phyloP scores from a whole-genome alignment of 2,113 vertebrate genomes.

The Salvelinus sp. region DNA sequence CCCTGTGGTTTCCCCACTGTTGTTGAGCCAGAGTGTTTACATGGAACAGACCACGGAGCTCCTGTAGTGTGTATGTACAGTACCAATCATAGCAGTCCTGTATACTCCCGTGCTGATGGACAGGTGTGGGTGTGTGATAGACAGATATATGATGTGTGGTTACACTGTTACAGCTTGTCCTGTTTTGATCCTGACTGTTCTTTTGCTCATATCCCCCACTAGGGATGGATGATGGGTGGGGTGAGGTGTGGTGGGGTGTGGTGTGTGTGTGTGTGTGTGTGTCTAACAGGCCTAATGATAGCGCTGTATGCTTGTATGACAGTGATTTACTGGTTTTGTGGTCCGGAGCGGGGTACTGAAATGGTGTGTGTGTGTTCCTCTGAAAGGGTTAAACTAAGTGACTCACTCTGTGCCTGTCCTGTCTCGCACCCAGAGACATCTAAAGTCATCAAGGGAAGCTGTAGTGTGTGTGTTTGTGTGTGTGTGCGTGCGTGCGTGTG shows the following conservation, averaged over 20 bases:
- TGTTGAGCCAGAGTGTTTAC: no score
- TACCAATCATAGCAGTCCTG: not conserved
- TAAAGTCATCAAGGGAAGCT: not conserved
- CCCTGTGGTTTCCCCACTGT: no score
- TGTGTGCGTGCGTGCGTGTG: no score
- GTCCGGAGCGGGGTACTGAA: not conserved
- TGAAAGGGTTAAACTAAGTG: constrained; percentile 2
- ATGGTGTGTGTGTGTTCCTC: not conserved
- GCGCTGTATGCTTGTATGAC: not conserved
- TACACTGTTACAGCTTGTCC: not conserved
- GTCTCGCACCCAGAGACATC: not conserved
- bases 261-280: not conserved
- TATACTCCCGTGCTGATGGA: not conserved
- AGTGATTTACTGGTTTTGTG: constrained; percentile 9
- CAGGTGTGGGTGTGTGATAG: not conserved
- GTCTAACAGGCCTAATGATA: not conserved
- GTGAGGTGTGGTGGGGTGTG: no score
- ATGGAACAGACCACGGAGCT: no score
- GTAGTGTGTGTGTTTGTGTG: not conserved
- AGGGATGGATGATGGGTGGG: not conserved
- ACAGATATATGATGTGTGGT: not conserved
- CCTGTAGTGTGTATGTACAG: no score
- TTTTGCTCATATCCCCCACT: not conserved
- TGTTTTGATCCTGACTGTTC: not conserved
- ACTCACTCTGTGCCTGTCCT: constrained; percentile 13